Base-by-base conservation (phyloP, 1,140 invertebrate genomes). In the Antheraea pernyi region DNA sequence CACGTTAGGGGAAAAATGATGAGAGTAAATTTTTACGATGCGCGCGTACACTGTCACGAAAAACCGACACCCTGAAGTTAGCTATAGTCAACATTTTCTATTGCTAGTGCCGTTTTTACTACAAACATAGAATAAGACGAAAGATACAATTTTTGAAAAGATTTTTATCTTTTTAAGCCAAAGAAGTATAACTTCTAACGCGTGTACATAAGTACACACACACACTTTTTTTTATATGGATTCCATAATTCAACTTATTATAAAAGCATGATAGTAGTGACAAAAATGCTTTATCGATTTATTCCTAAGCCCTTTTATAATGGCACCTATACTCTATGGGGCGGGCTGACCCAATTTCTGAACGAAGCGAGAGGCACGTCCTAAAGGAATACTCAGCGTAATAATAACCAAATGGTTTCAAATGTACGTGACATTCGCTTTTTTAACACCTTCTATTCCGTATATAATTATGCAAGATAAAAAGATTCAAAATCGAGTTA, bases 291-390 rank as follows among this genome's bases (percentile, higher is more conserved):
- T 42, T 68, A 73, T 79, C 73, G 75, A 79, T 77, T 73, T 74
- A 71, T 75, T 72, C 63, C 68, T 71, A 69, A 70, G 63, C 67
- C 67, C 68, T 71, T 72, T 77, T 67, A 71, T 71, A 70, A 72
- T 69, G 67, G 68, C 71, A 75, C 71, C 74, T 78, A 63, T 48
- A 74, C 61, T 69, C 65, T 69, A 72, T 58, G 16, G 67, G 59
- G 72, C 73, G 74, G 73, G 72, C 68, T 68, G 82, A 83, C 81
- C 83, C 79, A 81, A 85, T 86, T 85, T 80, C 70, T 65, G 68
- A 77, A 84, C 78, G 72, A 70, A 73, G 74, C 75, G 64, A 75
- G 64, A 83, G 77, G 81, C 83, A 85, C 85, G 85, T 85, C 81
- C 79, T 81, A 59, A 68, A 72, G 74, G 75, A 74, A 75, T 73